These are phyloP conservation scores for Amblyteles armatorius DNA, from an alignment of 2,888 invertebrate species.

Conservation along the genomic window DNA sequence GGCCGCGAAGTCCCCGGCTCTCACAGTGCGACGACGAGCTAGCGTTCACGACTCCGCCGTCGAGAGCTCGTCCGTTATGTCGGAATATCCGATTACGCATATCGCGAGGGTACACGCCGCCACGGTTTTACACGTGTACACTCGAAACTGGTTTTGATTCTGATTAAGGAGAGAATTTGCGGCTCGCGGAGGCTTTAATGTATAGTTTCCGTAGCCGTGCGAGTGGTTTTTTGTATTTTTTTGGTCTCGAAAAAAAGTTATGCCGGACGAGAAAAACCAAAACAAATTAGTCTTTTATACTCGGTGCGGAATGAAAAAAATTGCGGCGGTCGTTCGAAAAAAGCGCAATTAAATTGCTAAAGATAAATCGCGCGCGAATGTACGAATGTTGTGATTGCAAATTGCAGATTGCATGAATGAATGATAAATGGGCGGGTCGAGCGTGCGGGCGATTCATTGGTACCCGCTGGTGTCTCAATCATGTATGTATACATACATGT, in stretches of 20 bases:
- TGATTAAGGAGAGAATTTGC: constrained; percentile 63
- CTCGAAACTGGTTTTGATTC: constrained; percentile 70
- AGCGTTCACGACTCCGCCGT: neutral
- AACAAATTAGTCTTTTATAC: too few species aligned
- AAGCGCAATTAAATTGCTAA: constrained; percentile 8
- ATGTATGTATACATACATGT: neutral
- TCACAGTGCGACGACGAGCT: neutral
- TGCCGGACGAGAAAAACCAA: too few species aligned
- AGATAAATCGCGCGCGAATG: neutral
- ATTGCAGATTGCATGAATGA: constrained; percentile 38
- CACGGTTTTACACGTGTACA: constrained; percentile 66
- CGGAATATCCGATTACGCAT: constrained; percentile 73
- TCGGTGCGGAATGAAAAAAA: constrained; percentile 4
- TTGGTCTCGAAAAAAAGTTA: too few species aligned
- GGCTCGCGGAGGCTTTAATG: constrained; percentile 37
- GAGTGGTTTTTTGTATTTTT: neutral
- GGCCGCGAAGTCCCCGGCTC: neutral
- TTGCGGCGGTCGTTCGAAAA: neutral
- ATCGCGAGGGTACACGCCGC: constrained; percentile 68
- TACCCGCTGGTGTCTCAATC: neutral
- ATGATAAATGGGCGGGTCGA: constrained; percentile 14
- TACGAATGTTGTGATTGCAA: constrained; percentile 24
- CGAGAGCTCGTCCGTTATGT: constrained; percentile 66
- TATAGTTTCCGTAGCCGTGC: constrained; percentile 42
- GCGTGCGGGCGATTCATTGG: neutral